A percentile compares a stretch with the other conserved stretches of the same genome.
Evolutionary conservation across 2,113 vertebrate species (phyloP).

Genomic region (Megaceryle torquata): DNA sequence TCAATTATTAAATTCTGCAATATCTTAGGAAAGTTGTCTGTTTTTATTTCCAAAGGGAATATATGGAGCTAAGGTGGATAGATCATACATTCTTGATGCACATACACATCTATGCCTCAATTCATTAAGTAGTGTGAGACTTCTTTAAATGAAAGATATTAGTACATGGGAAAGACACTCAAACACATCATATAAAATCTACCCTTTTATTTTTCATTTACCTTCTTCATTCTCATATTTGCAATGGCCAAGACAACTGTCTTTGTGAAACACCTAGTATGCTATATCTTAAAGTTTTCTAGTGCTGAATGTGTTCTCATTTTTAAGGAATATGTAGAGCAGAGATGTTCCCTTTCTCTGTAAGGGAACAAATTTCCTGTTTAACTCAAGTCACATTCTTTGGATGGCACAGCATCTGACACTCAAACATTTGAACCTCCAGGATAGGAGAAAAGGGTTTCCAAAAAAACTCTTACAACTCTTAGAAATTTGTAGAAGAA

Average conservation of each 20-base stretch:
- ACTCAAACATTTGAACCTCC: not conserved
- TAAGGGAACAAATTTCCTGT: not conserved
- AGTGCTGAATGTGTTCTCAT: not conserved
- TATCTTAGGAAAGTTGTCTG: conserved; percentile 19
- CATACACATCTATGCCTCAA: not conserved
- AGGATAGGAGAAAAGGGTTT: not conserved
- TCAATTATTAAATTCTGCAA: conserved; percentile 44
- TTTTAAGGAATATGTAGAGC: not conserved
- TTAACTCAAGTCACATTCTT: not conserved
- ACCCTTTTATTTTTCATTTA: not conserved
- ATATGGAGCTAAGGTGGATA: not conserved
- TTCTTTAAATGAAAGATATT: not conserved
- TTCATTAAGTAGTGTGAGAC: not conserved
- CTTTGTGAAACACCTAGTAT: not conserved
- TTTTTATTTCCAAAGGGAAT: conserved; percentile 29
- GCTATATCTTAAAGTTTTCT: not conserved
- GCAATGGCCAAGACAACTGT: not conserved
- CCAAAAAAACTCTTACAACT: not conserved
- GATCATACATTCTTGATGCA: conserved; percentile 1
- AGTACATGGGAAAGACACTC: not conserved
- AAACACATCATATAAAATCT: not conserved
- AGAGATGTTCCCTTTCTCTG: not conserved
- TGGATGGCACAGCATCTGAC: not conserved
- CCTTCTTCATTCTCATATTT: not conserved
- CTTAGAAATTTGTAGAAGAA: not conserved